Evolutionary conservation across 2,797 vertebrate species (phyloP).

Genomic region (Pitangus sulphuratus): DNA sequence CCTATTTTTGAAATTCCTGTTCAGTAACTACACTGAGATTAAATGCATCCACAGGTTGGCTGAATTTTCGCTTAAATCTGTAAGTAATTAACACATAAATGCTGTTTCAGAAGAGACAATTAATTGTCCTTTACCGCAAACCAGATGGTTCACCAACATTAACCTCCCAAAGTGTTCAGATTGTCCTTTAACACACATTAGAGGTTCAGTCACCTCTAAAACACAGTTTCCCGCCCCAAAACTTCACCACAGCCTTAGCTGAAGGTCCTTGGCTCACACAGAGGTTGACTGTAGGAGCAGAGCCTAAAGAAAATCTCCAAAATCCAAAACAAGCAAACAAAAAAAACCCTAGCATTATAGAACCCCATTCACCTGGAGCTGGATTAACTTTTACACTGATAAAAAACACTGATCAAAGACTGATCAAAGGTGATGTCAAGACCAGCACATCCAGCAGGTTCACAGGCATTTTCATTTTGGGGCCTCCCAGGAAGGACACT

Average conservation of each 20-base stretch:
- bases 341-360: accelerated
- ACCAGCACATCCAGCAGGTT: neutral
- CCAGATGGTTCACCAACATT: neutral
- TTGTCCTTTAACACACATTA: neutral
- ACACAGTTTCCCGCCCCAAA: neutral
- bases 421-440: neutral
- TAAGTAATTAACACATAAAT: neutral
- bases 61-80: neutral
- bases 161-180: neutral
- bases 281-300: neutral
- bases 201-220: neutral
- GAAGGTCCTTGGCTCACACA: neutral
- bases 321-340: neutral
- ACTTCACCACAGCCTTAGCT: neutral
- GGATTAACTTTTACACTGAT: neutral
- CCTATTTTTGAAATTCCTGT: neutral
- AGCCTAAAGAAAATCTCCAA: neutral
- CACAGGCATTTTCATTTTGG: neutral
- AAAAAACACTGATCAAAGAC: neutral
- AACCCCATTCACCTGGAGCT: neutral
- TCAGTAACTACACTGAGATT: neutral
- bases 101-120: neutral
- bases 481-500: neutral
- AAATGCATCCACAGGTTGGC: neutral
- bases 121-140: neutral